Evolutionary conservation across 2,888 invertebrate genomes (phyloP).

Genomic region (Rhimphoctona megacephalus): DNA sequence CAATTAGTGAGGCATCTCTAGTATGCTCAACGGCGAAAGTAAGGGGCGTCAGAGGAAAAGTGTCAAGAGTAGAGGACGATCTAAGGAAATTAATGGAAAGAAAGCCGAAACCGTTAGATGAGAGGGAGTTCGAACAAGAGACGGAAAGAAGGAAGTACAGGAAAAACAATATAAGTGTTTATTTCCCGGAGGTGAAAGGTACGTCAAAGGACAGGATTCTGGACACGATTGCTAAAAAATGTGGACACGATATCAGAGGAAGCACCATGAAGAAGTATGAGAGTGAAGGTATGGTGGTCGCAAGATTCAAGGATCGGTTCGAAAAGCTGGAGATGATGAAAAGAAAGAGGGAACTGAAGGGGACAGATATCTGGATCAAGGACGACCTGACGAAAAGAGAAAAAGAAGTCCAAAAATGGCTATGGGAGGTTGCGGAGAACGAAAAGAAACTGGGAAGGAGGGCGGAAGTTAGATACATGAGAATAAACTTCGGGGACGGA

Average conservation of each 20-base stretch:
- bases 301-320: conserved; percentile 26
- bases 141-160: conserved; percentile 25
- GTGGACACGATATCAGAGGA: no score
- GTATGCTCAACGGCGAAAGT: not conserved
- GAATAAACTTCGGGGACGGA: no score
- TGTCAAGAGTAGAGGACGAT: not conserved
- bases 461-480: no score
- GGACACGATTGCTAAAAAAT: conserved; percentile 18
- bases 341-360: conserved; percentile 28
- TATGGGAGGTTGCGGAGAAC: not conserved
- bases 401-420: conserved; percentile 33
- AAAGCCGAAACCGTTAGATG: conserved; percentile 7
- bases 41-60: not conserved
- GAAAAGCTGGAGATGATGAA: conserved; percentile 16
- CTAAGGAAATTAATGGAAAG: conserved; percentile 2
- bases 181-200: conserved; percentile 26
- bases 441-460: no score
- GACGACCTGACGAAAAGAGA: conserved; percentile 52
- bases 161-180: conserved; percentile 35
- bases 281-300: conserved; percentile 10
- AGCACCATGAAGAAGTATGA: no score
- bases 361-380: not conserved
- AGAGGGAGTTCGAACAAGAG: not conserved
- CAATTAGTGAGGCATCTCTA: not conserved
- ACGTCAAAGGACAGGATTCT: conserved; percentile 1